Percentiles rank a stretch among this genome's conserved stretches.
These are phyloP conservation scores for Empis stercorea DNA, from an alignment of 2,888 invertebrate species.

Conservation along the genomic window DNA sequence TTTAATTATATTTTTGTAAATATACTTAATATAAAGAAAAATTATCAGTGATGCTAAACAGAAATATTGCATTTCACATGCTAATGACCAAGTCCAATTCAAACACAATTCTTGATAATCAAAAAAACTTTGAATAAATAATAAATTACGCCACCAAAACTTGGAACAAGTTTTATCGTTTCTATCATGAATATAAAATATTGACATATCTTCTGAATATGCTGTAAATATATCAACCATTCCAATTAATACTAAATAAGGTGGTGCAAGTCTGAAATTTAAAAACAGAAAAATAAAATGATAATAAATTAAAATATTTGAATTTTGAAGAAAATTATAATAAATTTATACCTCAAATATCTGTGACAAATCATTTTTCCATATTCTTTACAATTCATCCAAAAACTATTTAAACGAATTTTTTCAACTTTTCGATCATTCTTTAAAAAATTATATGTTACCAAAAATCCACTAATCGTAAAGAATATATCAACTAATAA, in stretches of 20 bases:
- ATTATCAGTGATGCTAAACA: slow-evolving; percentile 27
- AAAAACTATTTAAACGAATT: slow-evolving; percentile 22
- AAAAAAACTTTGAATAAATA: slow-evolving; percentile 35
- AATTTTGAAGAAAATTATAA: neutral
- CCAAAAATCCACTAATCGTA: slow-evolving; percentile 23
- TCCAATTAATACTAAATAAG: slow-evolving; percentile 29
- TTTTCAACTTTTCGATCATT: slow-evolving; percentile 23
- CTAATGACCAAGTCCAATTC: slow-evolving; percentile 37
- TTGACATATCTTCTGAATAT: slow-evolving; percentile 31
- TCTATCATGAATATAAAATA: slow-evolving; percentile 33
- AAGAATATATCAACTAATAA: slow-evolving; percentile 35
- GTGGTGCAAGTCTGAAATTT: slow-evolving; percentile 27
- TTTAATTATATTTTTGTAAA: neutral
- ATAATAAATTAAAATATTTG: neutral
- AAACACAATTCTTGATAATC: slow-evolving; percentile 32
- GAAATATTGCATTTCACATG: slow-evolving; percentile 37
- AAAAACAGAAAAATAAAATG: neutral
- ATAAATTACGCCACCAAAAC: slow-evolving; percentile 35
- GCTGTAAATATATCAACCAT: slow-evolving; percentile 30
- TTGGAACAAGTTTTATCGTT: slow-evolving; percentile 31
- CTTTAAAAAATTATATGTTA: slow-evolving; percentile 26
- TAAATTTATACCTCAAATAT: slow-evolving; percentile 28
- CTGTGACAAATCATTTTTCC: slow-evolving; percentile 29
- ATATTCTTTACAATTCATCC: slow-evolving; percentile 24
- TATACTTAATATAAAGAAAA: slow-evolving; percentile 32